A percentile compares a stretch with the other conserved stretches of the same genome.
Conservation (phyloP, 2,888 invertebrate genomes). For the Agriopis marginaria region DNA sequence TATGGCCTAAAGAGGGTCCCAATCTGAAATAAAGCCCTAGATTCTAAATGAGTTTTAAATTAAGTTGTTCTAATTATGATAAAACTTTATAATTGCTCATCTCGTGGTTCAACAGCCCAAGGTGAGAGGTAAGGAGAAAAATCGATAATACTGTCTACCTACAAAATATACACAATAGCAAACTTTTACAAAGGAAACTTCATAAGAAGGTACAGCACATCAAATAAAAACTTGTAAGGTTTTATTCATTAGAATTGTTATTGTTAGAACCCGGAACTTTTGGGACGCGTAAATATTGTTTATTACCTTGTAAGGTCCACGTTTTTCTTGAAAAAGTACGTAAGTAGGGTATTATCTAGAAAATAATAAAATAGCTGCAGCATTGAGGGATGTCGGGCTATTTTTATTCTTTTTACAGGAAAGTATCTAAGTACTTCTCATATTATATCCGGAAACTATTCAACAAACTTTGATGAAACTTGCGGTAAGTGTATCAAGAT, state of each 20-base stretch:
- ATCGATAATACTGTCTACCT: constrained; percentile 49
- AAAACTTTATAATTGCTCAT: constrained; percentile 36
- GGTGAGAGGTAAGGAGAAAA: constrained; percentile 37
- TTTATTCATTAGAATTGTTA: constrained; percentile 58
- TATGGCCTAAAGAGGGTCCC: background rate
- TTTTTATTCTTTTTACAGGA: background rate
- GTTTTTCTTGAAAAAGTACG: constrained; percentile 26
- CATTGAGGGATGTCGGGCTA: no score
- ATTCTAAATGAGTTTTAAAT: constrained; percentile 28
- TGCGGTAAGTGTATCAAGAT: no score
- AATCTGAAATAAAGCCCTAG: constrained; percentile 20
- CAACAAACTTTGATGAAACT: no score
- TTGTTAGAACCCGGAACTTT: constrained; percentile 45
- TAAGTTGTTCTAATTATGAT: constrained; percentile 30
- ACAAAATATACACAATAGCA: constrained; percentile 47
- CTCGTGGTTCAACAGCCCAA: constrained; percentile 46
- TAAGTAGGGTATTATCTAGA: constrained; percentile 1
- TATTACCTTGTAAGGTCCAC: constrained; percentile 35
- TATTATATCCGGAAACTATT: no score
- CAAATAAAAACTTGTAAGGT: constrained; percentile 54
- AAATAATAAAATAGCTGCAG: background rate
- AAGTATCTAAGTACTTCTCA: no score
- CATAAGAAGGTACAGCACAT: constrained; percentile 53
- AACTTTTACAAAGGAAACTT: constrained; percentile 51
- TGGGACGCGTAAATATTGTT: constrained; percentile 40